phyloP scores from a whole-genome alignment of 2,113 vertebrate species.

The Antechinus stuartii region DNA sequence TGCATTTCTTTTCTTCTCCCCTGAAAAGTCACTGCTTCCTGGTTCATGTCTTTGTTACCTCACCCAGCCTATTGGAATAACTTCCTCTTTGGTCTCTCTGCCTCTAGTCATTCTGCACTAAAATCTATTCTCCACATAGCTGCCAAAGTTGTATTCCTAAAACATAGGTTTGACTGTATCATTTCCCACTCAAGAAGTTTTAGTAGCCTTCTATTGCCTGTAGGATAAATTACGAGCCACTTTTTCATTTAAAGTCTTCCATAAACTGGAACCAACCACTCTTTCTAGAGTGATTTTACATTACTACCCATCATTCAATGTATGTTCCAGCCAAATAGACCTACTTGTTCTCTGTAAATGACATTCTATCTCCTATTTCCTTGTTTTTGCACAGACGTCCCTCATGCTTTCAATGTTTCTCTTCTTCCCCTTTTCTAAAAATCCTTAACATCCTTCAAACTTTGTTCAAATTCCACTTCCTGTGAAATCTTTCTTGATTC shows the following conservation, averaged over 20 bases:
- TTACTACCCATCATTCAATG: neutral
- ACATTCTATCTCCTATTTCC: neutral
- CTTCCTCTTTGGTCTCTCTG: neutral
- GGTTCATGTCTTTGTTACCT: neutral
- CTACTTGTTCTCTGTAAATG: neutral
- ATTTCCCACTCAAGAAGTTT: neutral
- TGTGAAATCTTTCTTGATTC: neutral
- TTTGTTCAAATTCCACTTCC: neutral
- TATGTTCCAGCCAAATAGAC: neutral
- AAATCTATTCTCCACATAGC: neutral
- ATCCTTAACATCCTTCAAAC: neutral
- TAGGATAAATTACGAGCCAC: neutral
- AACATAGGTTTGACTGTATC: neutral
- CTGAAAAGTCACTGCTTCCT: neutral
- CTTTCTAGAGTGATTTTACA: neutral
- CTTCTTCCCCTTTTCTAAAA: neutral
- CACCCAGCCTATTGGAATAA: neutral
- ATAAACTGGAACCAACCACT: neutral
- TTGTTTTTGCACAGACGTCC: neutral
- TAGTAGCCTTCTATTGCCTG: neutral
- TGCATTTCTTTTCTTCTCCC: neutral
- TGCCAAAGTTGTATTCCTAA: neutral
- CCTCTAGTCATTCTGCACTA: neutral
- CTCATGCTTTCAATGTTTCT: neutral
- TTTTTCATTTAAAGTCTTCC: neutral